A percentile compares a stretch with the other conserved stretches of the same genome.
These are phyloP conservation scores for Apamea anceps DNA, from an alignment of 2,888 invertebrate species.

Conservation along the genomic window DNA sequence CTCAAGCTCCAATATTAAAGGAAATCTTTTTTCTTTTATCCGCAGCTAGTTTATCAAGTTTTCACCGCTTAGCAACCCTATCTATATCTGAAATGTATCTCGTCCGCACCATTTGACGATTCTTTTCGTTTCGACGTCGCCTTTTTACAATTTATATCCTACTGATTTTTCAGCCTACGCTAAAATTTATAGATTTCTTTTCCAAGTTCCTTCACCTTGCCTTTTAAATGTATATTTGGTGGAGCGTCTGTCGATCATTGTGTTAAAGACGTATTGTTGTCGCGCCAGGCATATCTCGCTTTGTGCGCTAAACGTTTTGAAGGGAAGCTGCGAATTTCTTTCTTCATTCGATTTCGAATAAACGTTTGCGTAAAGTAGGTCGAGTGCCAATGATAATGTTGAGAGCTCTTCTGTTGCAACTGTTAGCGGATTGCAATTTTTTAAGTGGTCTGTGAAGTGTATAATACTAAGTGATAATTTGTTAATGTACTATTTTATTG, in stretches of 20 bases:
- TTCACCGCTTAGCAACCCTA: constrained; percentile 71
- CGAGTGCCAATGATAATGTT: constrained; percentile 53
- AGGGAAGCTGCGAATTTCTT: constrained; percentile 41
- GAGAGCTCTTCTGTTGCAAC: constrained; percentile 30
- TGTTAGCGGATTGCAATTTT: constrained; percentile 46
- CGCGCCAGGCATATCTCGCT: constrained; percentile 38
- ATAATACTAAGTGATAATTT: constrained; percentile 27
- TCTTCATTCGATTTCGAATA: constrained; percentile 33
- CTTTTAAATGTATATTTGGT: constrained; percentile 56
- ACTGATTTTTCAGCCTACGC: constrained; percentile 75
- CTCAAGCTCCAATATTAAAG: constrained; percentile 54
- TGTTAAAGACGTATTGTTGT: constrained; percentile 57
- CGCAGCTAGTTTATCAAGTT: constrained; percentile 61
- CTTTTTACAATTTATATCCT: constrained; percentile 84
- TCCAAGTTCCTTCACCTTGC: constrained; percentile 55
- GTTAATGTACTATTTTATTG: constrained; percentile 31
- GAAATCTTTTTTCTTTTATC: constrained; percentile 47
- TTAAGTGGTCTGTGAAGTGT: constrained; percentile 48
- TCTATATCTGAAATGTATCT: constrained; percentile 84
- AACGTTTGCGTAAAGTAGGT: constrained; percentile 54
- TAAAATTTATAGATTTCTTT: constrained; percentile 69
- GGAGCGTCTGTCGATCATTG: constrained; percentile 60
- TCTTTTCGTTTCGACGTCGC: constrained; percentile 78
- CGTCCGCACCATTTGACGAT: constrained; percentile 87
- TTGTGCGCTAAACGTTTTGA: constrained; percentile 28